Percentiles rank a stretch among this genome's conserved stretches.
Evolutionary conservation across 2,113 vertebrate species (phyloP).

Genomic region (Kryptolebias marmoratus): DNA sequence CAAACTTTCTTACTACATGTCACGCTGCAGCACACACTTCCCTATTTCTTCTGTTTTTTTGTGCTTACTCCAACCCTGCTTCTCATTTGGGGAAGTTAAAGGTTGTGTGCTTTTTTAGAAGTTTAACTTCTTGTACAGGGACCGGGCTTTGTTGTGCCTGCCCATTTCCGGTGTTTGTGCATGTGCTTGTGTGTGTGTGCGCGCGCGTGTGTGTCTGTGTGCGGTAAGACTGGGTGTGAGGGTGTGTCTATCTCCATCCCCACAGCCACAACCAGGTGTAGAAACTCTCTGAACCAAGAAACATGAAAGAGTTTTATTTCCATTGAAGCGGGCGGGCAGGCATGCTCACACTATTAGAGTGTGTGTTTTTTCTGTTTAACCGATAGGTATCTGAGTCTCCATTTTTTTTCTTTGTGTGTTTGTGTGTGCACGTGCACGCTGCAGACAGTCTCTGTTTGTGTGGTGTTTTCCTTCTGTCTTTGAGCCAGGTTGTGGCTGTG

Average conservation of each 20-base stretch:
- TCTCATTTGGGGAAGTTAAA: slow-evolving; percentile 66
- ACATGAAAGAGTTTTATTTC: slow-evolving; percentile 73
- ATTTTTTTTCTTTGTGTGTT: slow-evolving; percentile 15
- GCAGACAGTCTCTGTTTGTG: slow-evolving; percentile 71
- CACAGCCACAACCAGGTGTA: slow-evolving; percentile 78
- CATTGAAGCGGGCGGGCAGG: slow-evolving; percentile 54
- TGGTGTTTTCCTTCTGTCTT: slow-evolving; percentile 74
- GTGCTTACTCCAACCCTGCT: slow-evolving; percentile 39
- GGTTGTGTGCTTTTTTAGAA: slow-evolving; percentile 50
- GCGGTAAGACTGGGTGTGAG: slow-evolving; percentile 56
- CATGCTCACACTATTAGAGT: slow-evolving; percentile 68
- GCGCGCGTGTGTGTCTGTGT: slow-evolving; percentile 31
- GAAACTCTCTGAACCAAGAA: slow-evolving; percentile 70
- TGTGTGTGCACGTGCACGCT: slow-evolving; percentile 54
- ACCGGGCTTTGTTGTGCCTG: slow-evolving; percentile 49
- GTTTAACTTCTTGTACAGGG: slow-evolving; percentile 51
- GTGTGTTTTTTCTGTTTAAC: slow-evolving; percentile 71
- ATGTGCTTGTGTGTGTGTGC: slow-evolving; percentile 38
- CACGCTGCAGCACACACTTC: slow-evolving; percentile 34
- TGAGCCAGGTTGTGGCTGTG: slow-evolving; percentile 71
- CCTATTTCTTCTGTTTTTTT: slow-evolving; percentile 37
- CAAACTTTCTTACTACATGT: slow-evolving; percentile 50
- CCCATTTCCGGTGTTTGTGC: slow-evolving; percentile 60
- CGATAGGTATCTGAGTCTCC: slow-evolving; percentile 59
- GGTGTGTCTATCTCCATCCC: slow-evolving; percentile 61